phyloP scores from a whole-genome alignment of 2,113 vertebrate species.

The Bubo blakistoni region DNA sequence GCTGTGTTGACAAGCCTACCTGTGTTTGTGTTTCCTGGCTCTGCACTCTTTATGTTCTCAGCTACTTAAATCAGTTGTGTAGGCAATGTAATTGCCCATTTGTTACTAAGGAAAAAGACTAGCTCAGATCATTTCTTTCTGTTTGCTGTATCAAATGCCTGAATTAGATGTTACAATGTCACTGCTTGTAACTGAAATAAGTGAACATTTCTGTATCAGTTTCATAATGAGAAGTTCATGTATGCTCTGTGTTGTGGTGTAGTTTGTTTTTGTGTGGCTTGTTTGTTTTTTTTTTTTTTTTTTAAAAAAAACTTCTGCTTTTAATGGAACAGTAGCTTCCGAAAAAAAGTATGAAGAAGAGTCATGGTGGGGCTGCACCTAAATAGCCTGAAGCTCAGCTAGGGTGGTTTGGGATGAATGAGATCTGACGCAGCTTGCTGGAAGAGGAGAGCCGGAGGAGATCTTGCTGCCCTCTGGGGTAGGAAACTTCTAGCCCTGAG shows the following conservation, averaged over 20 bases:
- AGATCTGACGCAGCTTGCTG: too few species aligned
- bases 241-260: background rate
- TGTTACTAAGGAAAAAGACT: background rate
- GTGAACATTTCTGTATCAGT: background rate
- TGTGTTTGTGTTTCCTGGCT: slow-evolving; percentile 1
- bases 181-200: background rate
- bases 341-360: background rate
- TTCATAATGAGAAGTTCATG: background rate
- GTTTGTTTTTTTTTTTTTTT: background rate
- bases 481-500: background rate
- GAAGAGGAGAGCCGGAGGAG: background rate
- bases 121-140: background rate
- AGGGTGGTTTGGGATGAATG: background rate
- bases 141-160: background rate
- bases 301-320: background rate
- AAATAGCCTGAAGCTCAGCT: background rate
- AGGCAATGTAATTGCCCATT: background rate
- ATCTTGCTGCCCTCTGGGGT: background rate
- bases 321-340: background rate
- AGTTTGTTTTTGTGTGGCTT: background rate
- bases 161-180: background rate
- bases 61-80: background rate
- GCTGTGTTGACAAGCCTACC: background rate
- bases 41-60: background rate
- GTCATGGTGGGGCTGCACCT: background rate